Evolutionary conservation across 2,888 invertebrate genomes (phyloP).

Genomic region (Pristionchus maxplancki): DNA sequence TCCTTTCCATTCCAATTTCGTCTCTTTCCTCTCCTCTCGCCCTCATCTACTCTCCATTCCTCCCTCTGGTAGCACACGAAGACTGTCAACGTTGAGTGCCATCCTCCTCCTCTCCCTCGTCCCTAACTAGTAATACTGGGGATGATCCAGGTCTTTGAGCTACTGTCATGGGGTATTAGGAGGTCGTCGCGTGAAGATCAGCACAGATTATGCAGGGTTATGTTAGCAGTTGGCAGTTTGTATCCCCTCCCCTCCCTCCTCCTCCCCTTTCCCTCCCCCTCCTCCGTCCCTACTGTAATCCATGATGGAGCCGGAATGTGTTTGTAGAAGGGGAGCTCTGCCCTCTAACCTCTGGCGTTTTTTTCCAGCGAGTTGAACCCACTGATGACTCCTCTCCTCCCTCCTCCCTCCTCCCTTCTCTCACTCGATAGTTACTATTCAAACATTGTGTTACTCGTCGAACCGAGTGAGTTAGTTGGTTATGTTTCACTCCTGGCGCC

Average conservation of each 20-base stretch:
- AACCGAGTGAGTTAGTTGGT: not conserved
- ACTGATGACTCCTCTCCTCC: not conserved
- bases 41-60: not conserved
- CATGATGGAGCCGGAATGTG: slow-evolving; percentile 24
- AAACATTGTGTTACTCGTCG: slow-evolving; percentile 40
- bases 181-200: slow-evolving; percentile 6
- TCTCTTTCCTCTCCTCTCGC: not conserved
- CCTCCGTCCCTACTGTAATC: slow-evolving; percentile 7
- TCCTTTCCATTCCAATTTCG: slow-evolving; percentile 45
- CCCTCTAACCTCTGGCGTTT: slow-evolving; percentile 43
- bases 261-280: not conserved
- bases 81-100: not conserved
- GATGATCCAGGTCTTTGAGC: not conserved
- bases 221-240: slow-evolving; percentile 20
- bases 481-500: slow-evolving; percentile 10
- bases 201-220: not conserved
- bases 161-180: not conserved
- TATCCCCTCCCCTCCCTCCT: not conserved
- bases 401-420: not conserved
- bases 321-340: slow-evolving; percentile 27
- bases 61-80: not conserved
- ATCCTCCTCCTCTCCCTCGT: not conserved
- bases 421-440: not conserved
- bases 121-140: not conserved
- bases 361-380: slow-evolving; percentile 18